These are phyloP conservation scores for Paramormyrops kingsleyae DNA, from an alignment of 2,113 vertebrate genomes.

Conservation along the genomic window DNA sequence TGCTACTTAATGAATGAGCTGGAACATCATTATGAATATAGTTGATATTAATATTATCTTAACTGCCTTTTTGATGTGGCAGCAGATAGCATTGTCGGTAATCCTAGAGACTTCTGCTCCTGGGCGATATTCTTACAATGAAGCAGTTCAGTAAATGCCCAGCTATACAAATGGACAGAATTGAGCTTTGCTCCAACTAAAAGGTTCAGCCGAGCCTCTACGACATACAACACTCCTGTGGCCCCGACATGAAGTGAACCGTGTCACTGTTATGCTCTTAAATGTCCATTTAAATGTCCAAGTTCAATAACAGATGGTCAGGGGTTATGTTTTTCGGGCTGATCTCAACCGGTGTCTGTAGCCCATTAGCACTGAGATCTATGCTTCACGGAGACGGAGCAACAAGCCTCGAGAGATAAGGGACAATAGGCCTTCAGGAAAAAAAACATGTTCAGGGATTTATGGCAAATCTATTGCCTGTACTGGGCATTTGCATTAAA, in stretches of 20 bases:
- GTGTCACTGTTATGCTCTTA: constrained; percentile 8
- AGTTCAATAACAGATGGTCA: constrained; percentile 5
- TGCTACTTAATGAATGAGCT: background rate
- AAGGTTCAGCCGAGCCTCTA: background rate
- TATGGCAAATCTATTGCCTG: constrained; percentile 3
- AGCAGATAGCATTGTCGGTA: background rate
- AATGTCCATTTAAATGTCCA: background rate
- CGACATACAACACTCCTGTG: background rate
- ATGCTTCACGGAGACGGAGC: background rate
- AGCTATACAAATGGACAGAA: background rate
- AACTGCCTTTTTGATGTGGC: background rate
- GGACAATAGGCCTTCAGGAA: background rate
- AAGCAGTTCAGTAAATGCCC: background rate
- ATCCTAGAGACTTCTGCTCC: background rate
- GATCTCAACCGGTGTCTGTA: background rate
- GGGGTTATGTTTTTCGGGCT: background rate
- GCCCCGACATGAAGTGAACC: background rate
- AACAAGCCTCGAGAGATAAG: constrained; percentile 2
- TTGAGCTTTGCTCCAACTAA: background rate
- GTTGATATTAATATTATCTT: background rate
- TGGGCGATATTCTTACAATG: background rate
- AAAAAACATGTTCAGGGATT: background rate
- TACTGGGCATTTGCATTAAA: constrained; percentile 1
- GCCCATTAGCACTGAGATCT: background rate
- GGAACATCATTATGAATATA: background rate